phyloP scores from a whole-genome alignment of 2,113 vertebrate species.

The Oreocharis arfaki region DNA sequence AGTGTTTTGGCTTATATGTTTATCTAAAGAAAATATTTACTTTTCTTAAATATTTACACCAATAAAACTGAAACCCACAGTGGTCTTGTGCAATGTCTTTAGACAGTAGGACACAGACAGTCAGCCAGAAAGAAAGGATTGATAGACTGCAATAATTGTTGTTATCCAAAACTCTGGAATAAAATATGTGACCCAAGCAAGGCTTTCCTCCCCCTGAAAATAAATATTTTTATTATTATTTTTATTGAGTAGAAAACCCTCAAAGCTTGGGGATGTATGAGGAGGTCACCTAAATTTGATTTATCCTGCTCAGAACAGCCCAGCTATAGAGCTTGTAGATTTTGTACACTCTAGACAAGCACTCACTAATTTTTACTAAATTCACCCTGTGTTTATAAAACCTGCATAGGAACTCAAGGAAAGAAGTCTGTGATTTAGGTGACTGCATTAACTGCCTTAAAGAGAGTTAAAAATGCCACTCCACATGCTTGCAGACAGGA shows the following conservation, averaged over 20 bases:
- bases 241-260: background rate
- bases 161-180: background rate
- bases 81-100: background rate
- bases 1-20: background rate
- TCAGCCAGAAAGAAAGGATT: background rate
- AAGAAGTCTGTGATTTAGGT: background rate
- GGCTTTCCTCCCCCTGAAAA: background rate
- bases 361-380: background rate
- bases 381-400: background rate
- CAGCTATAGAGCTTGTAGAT: background rate
- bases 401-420: background rate
- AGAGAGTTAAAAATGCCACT: background rate
- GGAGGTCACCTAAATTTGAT: background rate
- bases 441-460: background rate
- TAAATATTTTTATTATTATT: background rate
- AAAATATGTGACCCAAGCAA: background rate
- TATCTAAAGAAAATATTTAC: background rate
- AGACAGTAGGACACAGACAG: background rate
- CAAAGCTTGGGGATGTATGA: background rate
- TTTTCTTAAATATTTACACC: background rate
- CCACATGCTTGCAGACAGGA: background rate
- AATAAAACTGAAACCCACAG: background rate
- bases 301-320: background rate
- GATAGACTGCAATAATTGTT: background rate
- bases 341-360: background rate